phyloP scores from a whole-genome alignment of 2,888 invertebrate genomes.

The Rhagonycha lutea region DNA sequence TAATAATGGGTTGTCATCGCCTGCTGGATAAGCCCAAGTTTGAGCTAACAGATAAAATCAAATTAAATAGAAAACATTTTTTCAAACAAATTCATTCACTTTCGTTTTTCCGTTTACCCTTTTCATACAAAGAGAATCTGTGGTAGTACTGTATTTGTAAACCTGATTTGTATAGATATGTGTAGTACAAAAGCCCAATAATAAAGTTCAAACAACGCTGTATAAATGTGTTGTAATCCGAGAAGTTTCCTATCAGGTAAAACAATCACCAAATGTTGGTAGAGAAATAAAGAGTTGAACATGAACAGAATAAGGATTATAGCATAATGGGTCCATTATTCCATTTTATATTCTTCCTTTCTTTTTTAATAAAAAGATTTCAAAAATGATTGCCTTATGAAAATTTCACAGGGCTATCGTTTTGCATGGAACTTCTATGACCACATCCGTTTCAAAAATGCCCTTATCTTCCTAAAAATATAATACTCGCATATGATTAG shows the following conservation, averaged over 20 bases:
- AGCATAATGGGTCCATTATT: constrained; percentile 20
- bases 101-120: neutral
- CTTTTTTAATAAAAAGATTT: neutral
- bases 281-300: constrained; percentile 35
- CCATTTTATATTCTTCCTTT: neutral
- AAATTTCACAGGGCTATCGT: neutral
- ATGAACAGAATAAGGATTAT: constrained; percentile 19
- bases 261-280: constrained; percentile 40
- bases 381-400: neutral
- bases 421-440: neutral
- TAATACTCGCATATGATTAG: no score
- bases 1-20: constrained; percentile 44
- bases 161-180: constrained; percentile 23
- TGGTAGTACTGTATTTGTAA: neutral
- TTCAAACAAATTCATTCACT: neutral
- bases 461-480: no score
- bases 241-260: constrained; percentile 43
- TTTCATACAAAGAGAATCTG: neutral
- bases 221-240: constrained; percentile 41
- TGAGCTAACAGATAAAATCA: constrained; percentile 37
- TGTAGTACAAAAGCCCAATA: constrained; percentile 36
- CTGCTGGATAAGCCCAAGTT: constrained; percentile 39
- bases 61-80: constrained; percentile 30
- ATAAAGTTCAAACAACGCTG: constrained; percentile 33
- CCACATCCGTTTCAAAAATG: neutral